Evolutionary conservation across 1,140 invertebrate genomes (phyloP).

Genomic region (Leptestheria dahalacensis): DNA sequence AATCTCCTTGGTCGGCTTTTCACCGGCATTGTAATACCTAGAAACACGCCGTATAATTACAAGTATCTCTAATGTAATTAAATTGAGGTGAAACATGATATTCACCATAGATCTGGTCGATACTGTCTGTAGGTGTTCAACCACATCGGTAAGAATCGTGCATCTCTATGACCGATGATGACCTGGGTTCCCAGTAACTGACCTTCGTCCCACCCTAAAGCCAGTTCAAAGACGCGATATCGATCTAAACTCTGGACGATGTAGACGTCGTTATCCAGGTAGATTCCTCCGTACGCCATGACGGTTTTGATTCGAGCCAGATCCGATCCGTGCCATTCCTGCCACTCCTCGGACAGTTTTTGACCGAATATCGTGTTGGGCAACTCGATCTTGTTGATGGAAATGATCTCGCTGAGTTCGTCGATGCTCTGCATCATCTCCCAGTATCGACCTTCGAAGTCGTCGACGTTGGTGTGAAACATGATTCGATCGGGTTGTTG

Average conservation of each 20-base stretch:
- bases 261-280: conserved; percentile 29
- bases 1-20: conserved; percentile 23
- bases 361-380: conserved; percentile 26
- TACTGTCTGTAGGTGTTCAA: too few relatives aligned
- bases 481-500: conserved; percentile 21
- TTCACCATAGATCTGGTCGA: too few relatives aligned
- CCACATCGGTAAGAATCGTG: too few relatives aligned
- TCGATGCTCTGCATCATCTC: conserved; percentile 17
- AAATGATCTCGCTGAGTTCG: conserved; percentile 14
- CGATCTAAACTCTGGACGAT: conserved; percentile 27
- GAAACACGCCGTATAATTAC: not conserved
- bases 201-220: conserved; percentile 27
- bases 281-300: conserved; percentile 29
- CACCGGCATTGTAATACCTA: conserved; percentile 26
- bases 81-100: too few relatives aligned
- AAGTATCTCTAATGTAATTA: not conserved
- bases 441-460: conserved; percentile 22
- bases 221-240: conserved; percentile 28
- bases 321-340: conserved; percentile 28
- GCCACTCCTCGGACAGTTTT: conserved; percentile 20
- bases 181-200: conserved; percentile 26
- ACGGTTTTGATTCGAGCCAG: conserved; percentile 27
- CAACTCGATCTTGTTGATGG: conserved; percentile 14
- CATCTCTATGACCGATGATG: conserved; percentile 25
- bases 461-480: conserved; percentile 20